Conservation (phyloP, 2,888 invertebrate species). For the Prosapia bicincta region DNA sequence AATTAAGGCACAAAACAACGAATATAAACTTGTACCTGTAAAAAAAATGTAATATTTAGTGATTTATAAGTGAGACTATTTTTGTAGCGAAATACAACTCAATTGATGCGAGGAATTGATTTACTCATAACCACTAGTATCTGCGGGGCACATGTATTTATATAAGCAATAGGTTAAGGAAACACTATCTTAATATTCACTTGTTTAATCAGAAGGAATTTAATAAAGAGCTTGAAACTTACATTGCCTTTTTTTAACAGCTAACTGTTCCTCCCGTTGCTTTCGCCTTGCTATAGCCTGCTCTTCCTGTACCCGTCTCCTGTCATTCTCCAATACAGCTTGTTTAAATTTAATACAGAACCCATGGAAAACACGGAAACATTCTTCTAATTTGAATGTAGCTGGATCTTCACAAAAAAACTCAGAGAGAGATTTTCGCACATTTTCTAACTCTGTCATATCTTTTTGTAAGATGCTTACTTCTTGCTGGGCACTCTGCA, state of each 20-base stretch:
- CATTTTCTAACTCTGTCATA: conserved; percentile 76
- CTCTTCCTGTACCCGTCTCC: conserved; percentile 77
- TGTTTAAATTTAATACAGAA: conserved; percentile 86
- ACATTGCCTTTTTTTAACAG: conserved; percentile 60
- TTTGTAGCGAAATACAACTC: no score
- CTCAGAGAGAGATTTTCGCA: conserved; percentile 76
- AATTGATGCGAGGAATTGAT: no score
- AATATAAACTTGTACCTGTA: no score
- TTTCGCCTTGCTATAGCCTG: conserved; percentile 75
- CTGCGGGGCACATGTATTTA: no score
- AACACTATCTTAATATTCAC: no score
- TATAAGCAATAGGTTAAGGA: no score
- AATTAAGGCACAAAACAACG: no score
- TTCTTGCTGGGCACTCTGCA: conserved; percentile 73
- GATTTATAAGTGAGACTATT: no score
- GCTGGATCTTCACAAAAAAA: conserved; percentile 93
- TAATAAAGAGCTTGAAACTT: conserved; percentile 38
- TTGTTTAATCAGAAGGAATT: no score
- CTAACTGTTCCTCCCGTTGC: conserved; percentile 68
- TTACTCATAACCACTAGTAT: no score
- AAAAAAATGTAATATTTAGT: no score
- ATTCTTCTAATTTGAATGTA: conserved; percentile 90
- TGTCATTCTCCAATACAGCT: conserved; percentile 80
- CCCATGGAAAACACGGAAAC: conserved; percentile 82
- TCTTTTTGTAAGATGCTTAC: conserved; percentile 72